Percentiles rank a stretch among this genome's conserved stretches.
Evolutionary conservation across 2,888 invertebrate species (phyloP).

Genomic region (Azorinus chamasolen): DNA sequence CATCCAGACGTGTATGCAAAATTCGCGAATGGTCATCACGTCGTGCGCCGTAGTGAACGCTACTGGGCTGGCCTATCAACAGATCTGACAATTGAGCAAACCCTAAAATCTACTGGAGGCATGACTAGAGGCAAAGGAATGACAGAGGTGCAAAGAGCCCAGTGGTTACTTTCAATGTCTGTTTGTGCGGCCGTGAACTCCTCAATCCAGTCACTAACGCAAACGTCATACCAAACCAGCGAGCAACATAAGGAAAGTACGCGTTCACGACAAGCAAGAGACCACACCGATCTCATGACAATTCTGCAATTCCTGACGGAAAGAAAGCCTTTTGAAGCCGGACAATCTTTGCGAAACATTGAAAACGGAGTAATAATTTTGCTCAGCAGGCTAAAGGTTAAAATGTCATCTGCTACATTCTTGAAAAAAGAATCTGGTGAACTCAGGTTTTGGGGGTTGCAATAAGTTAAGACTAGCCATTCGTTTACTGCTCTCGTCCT

Average conservation of each 20-base stretch:
- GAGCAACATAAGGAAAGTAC: background rate
- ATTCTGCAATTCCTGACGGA: background rate
- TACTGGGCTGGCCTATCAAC: constrained; percentile 25
- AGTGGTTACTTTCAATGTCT: too few relatives aligned
- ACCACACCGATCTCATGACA: background rate
- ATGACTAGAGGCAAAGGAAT: too few relatives aligned
- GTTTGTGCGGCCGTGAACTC: background rate
- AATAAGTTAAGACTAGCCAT: too few relatives aligned
- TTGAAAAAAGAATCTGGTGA: too few relatives aligned
- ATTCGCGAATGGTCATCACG: constrained; percentile 49
- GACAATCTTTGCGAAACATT: constrained; percentile 10
- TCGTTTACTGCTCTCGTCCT: too few relatives aligned
- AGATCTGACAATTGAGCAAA: background rate
- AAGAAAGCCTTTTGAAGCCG: constrained; percentile 22
- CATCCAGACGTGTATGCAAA: constrained; percentile 43
- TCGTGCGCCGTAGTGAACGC: constrained; percentile 23
- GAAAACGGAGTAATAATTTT: constrained; percentile 29
- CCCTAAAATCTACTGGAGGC: too few relatives aligned
- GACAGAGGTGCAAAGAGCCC: too few relatives aligned
- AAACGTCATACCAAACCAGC: too few relatives aligned
- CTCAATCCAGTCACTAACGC: background rate
- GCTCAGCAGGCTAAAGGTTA: too few relatives aligned
- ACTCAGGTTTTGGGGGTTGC: too few relatives aligned
- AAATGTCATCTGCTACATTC: too few relatives aligned
- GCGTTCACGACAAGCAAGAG: background rate